Evolutionary conservation across 2,113 vertebrate species (phyloP), one percentile per base, ranked within the genome.

Genomic region (Pachycephala philippinensis): DNA sequence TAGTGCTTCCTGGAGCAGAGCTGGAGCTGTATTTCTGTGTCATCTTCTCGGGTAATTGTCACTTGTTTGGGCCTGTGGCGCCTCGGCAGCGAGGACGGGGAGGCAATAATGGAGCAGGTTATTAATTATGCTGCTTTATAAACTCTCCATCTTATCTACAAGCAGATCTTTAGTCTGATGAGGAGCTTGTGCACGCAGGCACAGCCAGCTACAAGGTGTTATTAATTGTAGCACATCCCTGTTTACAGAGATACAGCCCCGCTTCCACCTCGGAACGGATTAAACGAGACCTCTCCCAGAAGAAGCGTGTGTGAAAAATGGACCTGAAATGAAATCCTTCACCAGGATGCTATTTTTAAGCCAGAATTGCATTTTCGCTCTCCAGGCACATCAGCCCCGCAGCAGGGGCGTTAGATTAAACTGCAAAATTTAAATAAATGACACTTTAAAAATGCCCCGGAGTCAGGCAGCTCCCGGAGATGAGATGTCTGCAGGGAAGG

Each of bases 81-180:
- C 27, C 70, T 26, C 57, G 82, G 49, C 88, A 90, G 70, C 84
- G 5, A 75, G 59, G 61, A 71, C 39, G 49, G 54, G 40, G 2
- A 82, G 69, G 75, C 59, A 69, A 27, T 69, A 52, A 69, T 27
- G 16, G 2, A 69, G 57, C 2, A 2, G 18, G 8, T 72, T 53
- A 57, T 94, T 93, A 92, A 95, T 93, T 94, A 44, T 24, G 59
- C 50, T 50, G 53, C 45, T 93, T 88, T 76, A 76, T 74, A 52
- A 93, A 93, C 68, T 74, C 88, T 72, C 45, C 37, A 31, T 72
- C 37, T 93, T 76, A 54, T 59, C 74, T 65, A 22, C 49, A 8
- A 84, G 59, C 57, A 50, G 78, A 92, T 91, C 71, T 76, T 69
- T 3, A 5, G 35, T 54, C 44, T 7, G 60, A 35, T 2, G 9